Conservation (phyloP, 2,113 vertebrate species). For the Pterocles orientalis region DNA sequence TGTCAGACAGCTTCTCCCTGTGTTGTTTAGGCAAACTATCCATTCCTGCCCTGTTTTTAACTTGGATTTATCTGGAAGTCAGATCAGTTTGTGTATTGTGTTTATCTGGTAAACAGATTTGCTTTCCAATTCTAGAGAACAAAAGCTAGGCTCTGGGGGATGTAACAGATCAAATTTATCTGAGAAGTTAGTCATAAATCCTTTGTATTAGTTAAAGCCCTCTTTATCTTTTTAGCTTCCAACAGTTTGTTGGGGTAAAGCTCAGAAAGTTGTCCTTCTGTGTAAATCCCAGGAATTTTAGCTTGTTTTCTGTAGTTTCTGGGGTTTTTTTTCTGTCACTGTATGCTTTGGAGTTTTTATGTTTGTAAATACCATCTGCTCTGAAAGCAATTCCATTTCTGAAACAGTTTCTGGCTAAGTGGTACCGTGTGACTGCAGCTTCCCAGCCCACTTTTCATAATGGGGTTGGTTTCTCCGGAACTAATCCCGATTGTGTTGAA, state of each 20-base stretch:
- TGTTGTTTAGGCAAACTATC: constrained; percentile 29
- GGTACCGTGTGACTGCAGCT: constrained; percentile 1
- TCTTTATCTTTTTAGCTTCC: neutral
- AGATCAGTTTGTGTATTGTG: neutral
- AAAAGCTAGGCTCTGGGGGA: neutral
- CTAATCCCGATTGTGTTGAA: neutral
- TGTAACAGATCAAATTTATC: neutral
- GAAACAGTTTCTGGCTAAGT: neutral
- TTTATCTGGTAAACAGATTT: constrained; percentile 4
- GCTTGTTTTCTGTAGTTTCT: neutral
- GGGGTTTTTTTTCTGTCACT: neutral
- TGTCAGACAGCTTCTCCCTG: neutral
- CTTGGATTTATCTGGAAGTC: neutral
- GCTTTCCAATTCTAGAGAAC: neutral
- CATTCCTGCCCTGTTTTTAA: neutral
- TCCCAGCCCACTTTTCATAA: neutral
- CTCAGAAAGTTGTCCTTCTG: neutral
- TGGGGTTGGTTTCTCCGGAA: neutral
- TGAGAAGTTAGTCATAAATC: neutral
- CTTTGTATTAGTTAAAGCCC: neutral
- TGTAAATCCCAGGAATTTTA: neutral
- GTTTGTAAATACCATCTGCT: constrained; percentile 25
- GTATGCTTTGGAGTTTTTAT: neutral
- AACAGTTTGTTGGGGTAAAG: neutral
- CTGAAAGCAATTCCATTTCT: neutral